Base-by-base conservation (phyloP, 2,113 vertebrate genomes). In the Ginglymostoma cirratum region DNA sequence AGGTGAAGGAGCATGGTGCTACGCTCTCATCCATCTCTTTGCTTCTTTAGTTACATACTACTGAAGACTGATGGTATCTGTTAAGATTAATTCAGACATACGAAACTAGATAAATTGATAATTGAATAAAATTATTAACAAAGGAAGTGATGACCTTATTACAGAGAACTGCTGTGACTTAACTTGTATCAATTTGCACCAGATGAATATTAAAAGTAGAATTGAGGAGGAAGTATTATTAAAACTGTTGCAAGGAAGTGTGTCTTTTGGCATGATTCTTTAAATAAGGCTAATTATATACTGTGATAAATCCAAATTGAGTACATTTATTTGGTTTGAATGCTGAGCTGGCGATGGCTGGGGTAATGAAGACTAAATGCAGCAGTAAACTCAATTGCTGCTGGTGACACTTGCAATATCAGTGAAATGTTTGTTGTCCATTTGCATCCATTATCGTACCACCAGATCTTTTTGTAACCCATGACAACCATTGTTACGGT, bases 101-200 rank as follows among this genome's bases (percentile, higher is more conserved):
- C 34, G n/a, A n/a, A 90, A 90, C 55, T 65, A 65, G 87, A 90
- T 90, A 55, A 90, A 90, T 90, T 90, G 87, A 90, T 90, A 90
- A 93, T 66, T 67, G 34, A 66, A 93, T 93, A n/a, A 19, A 93
- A 65, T 23, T 93, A 66, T 66, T 65, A n/a, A 42, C n/a, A 83
- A n/a, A 66, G 61, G 65, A 93, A 87, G 27, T 52, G 17, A 21
- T 93, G 61, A 93, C 89, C 89, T 93, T 93, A 93, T 93, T 66
- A 67, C 89, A 93, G 89, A 12, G 89, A 93, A 93, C 61, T 23
- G 34, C 34, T 23, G 34, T 38, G 17, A 93, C 61, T 93, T 38
- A 93, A 93, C n/a, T 67, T 61, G 67, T 93, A 38, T 66, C 61
- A 45, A 42, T 30, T 61, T 90, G 24, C 15, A 61, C 34, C 1